These are phyloP conservation scores for Erebia palarica DNA, from an alignment of 2,888 invertebrate genomes.

Conservation along the genomic window DNA sequence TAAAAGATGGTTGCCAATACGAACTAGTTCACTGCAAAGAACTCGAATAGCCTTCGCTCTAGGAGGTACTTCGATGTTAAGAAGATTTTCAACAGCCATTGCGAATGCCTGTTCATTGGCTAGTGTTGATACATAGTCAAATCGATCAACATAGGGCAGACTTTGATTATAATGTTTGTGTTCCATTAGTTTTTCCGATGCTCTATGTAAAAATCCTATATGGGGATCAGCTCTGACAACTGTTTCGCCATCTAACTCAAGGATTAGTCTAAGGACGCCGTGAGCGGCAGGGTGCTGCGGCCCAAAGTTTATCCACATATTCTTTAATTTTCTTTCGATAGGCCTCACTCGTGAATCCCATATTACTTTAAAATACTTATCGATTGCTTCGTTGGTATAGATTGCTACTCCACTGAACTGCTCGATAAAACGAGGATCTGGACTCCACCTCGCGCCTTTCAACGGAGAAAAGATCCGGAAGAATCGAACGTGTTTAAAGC, in stretches of 20 bases:
- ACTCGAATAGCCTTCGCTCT: constrained; percentile 92
- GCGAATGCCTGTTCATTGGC: constrained; percentile 90
- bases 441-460: constrained; percentile 80
- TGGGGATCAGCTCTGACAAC: constrained; percentile 92
- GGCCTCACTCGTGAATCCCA: constrained; percentile 62
- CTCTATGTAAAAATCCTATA: constrained; percentile 93
- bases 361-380: constrained; percentile 63
- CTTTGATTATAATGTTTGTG: constrained; percentile 93
- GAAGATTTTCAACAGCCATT: constrained; percentile 91
- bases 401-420: constrained; percentile 82
- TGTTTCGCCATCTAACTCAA: constrained; percentile 92
- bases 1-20: constrained; percentile 91
- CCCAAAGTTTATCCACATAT: constrained; percentile 91
- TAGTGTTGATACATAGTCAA: constrained; percentile 94
- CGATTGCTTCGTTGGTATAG: constrained; percentile 76
- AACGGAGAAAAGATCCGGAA: constrained; percentile 49
- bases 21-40: constrained; percentile 88
- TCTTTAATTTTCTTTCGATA: constrained; percentile 83
- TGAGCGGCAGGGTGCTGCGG: constrained; percentile 96
- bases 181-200: constrained; percentile 95
- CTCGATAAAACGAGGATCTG: constrained; percentile 83
- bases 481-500: constrained; percentile 42
- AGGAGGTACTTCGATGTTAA: constrained; percentile 89
- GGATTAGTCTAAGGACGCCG: constrained; percentile 91
- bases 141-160: constrained; percentile 92